Evolutionary conservation across 2,113 vertebrate genomes (phyloP).

Genomic region (Jaculus jaculus): DNA sequence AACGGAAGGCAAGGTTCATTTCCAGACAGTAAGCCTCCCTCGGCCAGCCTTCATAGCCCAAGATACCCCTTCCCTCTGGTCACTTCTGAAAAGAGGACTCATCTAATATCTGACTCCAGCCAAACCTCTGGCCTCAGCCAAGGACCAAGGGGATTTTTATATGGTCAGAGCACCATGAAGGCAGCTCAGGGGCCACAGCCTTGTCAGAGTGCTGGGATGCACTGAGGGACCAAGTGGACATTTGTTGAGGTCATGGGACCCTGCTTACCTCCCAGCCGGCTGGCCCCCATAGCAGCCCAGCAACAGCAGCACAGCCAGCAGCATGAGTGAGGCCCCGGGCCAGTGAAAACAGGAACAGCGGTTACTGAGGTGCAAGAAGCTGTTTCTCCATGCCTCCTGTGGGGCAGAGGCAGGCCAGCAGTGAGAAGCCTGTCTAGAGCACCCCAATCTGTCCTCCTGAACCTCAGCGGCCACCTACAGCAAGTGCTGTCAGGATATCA

Average conservation of each 20-base stretch:
- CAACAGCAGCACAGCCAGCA: slow-evolving; percentile 92
- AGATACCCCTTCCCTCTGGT: neutral
- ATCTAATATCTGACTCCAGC: neutral
- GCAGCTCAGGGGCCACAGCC: neutral
- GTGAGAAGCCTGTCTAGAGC: neutral
- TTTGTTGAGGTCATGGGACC: too few relatives aligned
- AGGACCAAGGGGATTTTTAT: neutral
- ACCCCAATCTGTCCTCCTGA: neutral
- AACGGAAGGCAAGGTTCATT: neutral
- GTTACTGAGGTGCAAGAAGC: slow-evolving; percentile 95
- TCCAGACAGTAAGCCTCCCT: neutral
- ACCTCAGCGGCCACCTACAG: neutral
- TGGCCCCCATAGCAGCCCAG: slow-evolving; percentile 94
- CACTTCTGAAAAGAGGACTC: neutral
- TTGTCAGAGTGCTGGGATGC: neutral
- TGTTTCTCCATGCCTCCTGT: slow-evolving; percentile 91
- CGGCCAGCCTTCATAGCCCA: neutral
- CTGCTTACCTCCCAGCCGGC: slow-evolving; percentile 92
- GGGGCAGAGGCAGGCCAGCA: neutral
- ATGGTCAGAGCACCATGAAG: neutral
- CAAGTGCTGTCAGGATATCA: neutral
- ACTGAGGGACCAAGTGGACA: neutral
- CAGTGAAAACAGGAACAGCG: slow-evolving; percentile 98
- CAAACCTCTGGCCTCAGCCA: neutral
- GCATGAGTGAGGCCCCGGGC: slow-evolving; percentile 94